These are phyloP conservation scores for Drosophila bipectinata DNA, from an alignment of 1,140 invertebrate genomes.

Conservation along the genomic window DNA sequence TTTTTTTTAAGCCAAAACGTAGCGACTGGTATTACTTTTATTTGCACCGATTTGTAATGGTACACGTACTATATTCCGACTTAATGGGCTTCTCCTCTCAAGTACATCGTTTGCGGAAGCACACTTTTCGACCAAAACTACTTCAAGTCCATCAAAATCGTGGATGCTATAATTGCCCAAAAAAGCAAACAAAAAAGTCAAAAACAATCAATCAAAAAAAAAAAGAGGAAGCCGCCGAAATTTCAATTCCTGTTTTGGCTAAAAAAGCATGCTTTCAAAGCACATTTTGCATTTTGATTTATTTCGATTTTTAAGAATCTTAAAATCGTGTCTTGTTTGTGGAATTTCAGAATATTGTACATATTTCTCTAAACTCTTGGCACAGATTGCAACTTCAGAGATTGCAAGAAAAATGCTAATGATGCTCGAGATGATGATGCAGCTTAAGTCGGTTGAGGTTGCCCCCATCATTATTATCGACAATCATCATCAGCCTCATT, in stretches of 20 bases:
- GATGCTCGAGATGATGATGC: constrained; percentile 26
- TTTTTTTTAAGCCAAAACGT: constrained; percentile 21
- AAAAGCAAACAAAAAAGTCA: constrained; percentile 11
- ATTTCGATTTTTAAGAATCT: too few species aligned
- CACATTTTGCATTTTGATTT: not conserved
- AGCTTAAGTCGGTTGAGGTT: constrained; percentile 57
- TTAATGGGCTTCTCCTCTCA: constrained; percentile 41
- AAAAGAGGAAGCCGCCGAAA: constrained; percentile 21
- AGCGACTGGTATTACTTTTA: constrained; percentile 34
- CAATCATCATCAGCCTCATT: constrained; percentile 51
- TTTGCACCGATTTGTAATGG: constrained; percentile 36
- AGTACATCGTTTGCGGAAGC: constrained; percentile 55
- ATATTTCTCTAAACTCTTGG: constrained; percentile 26
- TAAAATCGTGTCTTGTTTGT: too few species aligned
- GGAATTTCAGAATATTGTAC: too few species aligned
- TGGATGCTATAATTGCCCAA: constrained; percentile 42
- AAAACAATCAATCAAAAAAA: constrained; percentile 50
- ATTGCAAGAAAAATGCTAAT: constrained; percentile 30
- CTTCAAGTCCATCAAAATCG: constrained; percentile 36
- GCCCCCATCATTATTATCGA: constrained; percentile 53
- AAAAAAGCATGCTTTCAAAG: constrained; percentile 15
- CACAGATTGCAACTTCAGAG: constrained; percentile 26
- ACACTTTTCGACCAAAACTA: constrained; percentile 19
- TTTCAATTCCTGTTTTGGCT: constrained; percentile 49
- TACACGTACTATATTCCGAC: constrained; percentile 16